A percentile compares a stretch with the other conserved stretches of the same genome.
These are phyloP conservation scores for Darevskia mixta DNA, from an alignment of 2,797 vertebrate genomes.

Conservation along the genomic window DNA sequence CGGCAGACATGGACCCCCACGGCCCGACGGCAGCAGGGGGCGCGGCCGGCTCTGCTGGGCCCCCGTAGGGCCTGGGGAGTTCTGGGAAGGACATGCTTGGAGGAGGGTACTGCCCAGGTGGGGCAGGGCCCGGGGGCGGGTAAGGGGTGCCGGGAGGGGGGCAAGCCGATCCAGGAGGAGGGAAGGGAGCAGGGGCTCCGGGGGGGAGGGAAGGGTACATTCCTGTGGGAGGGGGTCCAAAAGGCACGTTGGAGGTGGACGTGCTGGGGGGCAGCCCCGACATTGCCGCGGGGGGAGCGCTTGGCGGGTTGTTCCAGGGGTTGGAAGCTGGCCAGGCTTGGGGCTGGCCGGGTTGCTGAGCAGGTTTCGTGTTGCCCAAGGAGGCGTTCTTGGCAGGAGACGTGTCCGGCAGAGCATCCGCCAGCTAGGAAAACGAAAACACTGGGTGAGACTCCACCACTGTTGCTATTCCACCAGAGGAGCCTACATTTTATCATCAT, in stretches of 20 bases:
- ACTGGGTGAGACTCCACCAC: rapidly evolving
- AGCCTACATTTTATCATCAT: too few relatives aligned
- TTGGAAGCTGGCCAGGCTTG: slow-evolving; percentile 79
- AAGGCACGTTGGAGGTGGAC: slow-evolving; percentile 77
- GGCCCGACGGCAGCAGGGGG: slow-evolving; percentile 81
- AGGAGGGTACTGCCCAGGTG: slow-evolving; percentile 81
- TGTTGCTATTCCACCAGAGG: rapidly evolving
- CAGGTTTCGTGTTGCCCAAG: slow-evolving; percentile 84
- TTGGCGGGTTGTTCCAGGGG: slow-evolving; percentile 81
- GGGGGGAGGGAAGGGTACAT: slow-evolving; percentile 83
- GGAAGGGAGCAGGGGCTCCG: slow-evolving; percentile 81
- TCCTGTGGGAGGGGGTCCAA: slow-evolving; percentile 80
- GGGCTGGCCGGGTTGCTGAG: slow-evolving; percentile 72
- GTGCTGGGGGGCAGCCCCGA: slow-evolving; percentile 79
- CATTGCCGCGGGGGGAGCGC: slow-evolving; percentile 77
- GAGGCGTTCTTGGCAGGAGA: slow-evolving; percentile 84
- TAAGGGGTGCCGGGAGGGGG: slow-evolving; percentile 83
- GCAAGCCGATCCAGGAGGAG: slow-evolving; percentile 80
- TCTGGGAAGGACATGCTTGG: slow-evolving; percentile 83
- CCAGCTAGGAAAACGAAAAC: slow-evolving; percentile 82
- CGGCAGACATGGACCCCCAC: slow-evolving; percentile 82
- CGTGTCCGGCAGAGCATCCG: slow-evolving; percentile 91
- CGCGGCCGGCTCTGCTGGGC: slow-evolving; percentile 79
- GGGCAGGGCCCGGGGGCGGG: slow-evolving; percentile 79
- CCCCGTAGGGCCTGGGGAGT: slow-evolving; percentile 81